Percentiles rank a stretch among this genome's conserved stretches.
phyloP scores from a whole-genome alignment of 2,113 vertebrate species.

The Scopus umbretta region DNA sequence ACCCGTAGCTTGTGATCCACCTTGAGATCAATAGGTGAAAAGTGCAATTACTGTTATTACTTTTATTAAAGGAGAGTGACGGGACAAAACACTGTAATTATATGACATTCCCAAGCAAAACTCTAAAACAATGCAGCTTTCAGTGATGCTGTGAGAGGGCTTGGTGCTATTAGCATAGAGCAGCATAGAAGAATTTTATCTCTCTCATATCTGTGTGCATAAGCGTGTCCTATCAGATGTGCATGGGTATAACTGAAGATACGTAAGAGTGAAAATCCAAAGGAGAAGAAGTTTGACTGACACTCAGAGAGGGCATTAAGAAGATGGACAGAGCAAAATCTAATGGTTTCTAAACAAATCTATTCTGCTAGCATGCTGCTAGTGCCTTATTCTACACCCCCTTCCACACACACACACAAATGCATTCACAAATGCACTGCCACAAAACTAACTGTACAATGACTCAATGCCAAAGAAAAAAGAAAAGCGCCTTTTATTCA shows the following conservation, averaged over 20 bases:
- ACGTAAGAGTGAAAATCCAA: neutral
- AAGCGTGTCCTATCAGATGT: neutral
- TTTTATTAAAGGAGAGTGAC: neutral
- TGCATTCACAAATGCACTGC: conserved; percentile 6
- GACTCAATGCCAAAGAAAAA: neutral
- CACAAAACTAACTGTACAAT: conserved; percentile 11
- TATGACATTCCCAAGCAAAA: neutral
- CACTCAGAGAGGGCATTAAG: neutral
- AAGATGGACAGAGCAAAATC: neutral
- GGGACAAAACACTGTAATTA: neutral
- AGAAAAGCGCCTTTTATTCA: conserved; percentile 55
- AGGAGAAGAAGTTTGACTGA: neutral
- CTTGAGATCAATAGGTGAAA: neutral
- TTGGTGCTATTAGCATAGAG: neutral
- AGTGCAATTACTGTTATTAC: neutral
- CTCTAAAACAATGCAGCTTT: neutral
- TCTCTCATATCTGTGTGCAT: neutral
- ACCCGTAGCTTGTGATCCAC: too few relatives aligned
- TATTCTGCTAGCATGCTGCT: neutral
- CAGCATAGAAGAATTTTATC: neutral
- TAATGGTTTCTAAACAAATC: neutral
- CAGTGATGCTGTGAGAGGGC: neutral
- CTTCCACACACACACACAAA: neutral
- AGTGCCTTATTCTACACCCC: neutral
- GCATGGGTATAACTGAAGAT: neutral